Evolutionary conservation across 2,797 vertebrate genomes (phyloP).

Genomic region (Phataginus tricuspis): DNA sequence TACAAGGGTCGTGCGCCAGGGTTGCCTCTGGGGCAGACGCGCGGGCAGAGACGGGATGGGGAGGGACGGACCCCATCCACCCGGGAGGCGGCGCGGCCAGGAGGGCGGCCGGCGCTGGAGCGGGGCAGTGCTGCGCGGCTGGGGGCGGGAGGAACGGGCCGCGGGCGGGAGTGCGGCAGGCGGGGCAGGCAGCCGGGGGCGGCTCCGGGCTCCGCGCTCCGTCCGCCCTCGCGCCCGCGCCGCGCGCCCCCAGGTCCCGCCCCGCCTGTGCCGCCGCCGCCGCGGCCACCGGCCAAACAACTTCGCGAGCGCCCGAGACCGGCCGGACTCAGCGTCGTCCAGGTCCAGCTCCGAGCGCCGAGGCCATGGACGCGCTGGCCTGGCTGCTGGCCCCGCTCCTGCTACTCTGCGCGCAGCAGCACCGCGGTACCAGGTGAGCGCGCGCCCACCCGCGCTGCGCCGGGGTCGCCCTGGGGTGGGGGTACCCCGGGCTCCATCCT

Average conservation of each 20-base stretch:
- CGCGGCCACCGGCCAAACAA: slow-evolving; percentile 58
- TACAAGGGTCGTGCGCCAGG: not conserved
- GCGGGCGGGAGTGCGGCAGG: not conserved
- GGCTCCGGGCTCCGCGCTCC: not conserved
- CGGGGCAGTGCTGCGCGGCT: not conserved
- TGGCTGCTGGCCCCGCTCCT: slow-evolving; percentile 88
- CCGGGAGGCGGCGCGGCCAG: not conserved
- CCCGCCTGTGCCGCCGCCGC: slow-evolving; percentile 48
- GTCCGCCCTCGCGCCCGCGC: slow-evolving; percentile 47
- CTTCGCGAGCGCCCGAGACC: slow-evolving; percentile 52
- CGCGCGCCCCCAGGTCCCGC: slow-evolving; percentile 24
- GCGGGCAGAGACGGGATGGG: not conserved
- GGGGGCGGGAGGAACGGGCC: too few relatives aligned
- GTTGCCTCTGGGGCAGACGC: not conserved
- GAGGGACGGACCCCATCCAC: not conserved
- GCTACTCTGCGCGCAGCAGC: slow-evolving; percentile 88
- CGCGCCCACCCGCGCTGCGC: not conserved
- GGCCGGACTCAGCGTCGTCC: slow-evolving; percentile 70
- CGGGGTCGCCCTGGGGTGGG: not conserved
- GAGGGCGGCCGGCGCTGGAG: not conserved
- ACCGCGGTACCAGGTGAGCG: slow-evolving; percentile 92
- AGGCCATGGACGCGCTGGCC: slow-evolving; percentile 89
- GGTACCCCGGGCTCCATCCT: not conserved
- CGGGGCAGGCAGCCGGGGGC: slow-evolving; percentile 2
- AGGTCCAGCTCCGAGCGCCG: slow-evolving; percentile 59